A percentile compares a stretch with the other conserved stretches of the same genome.
Conservation (phyloP, 2,797 vertebrate species). For the Muscicapa striata region DNA sequence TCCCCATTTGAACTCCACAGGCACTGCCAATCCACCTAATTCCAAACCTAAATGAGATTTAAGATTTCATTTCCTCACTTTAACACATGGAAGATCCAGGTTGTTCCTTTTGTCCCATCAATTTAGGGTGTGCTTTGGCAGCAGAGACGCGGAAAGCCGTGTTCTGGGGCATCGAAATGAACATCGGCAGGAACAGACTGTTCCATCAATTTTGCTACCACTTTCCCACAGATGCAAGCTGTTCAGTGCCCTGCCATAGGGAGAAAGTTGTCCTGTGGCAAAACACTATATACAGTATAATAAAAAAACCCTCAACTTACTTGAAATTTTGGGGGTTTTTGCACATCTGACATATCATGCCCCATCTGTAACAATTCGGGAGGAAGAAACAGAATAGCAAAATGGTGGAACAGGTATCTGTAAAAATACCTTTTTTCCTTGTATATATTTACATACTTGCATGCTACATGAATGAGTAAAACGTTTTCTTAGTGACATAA, state of each 20-base stretch:
- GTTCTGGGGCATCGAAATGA: constrained; percentile 25
- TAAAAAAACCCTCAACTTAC: neutral
- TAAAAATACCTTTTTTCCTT: neutral
- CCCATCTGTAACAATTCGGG: neutral
- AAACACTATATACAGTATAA: constrained; percentile 7
- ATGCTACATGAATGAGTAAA: neutral
- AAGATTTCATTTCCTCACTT: constrained; percentile 21
- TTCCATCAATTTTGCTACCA: constrained; percentile 34
- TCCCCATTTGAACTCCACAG: neutral
- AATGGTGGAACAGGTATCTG: neutral
- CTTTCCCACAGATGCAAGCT: constrained; percentile 40
- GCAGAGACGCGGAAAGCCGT: neutral
- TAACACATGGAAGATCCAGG: neutral
- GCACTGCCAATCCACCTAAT: neutral
- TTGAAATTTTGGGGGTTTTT: neutral
- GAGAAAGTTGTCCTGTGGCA: constrained; percentile 41
- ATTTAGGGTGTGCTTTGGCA: neutral
- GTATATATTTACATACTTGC: neutral
- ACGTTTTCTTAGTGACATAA: neutral
- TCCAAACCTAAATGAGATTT: neutral
- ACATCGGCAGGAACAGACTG: constrained; percentile 29
- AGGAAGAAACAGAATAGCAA: neutral
- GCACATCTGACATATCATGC: neutral
- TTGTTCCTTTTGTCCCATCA: constrained; percentile 8
- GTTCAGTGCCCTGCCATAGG: constrained; percentile 18